Evolutionary conservation across 2,797 vertebrate genomes (phyloP).

Genomic region (Anomalospiza imberbis): DNA sequence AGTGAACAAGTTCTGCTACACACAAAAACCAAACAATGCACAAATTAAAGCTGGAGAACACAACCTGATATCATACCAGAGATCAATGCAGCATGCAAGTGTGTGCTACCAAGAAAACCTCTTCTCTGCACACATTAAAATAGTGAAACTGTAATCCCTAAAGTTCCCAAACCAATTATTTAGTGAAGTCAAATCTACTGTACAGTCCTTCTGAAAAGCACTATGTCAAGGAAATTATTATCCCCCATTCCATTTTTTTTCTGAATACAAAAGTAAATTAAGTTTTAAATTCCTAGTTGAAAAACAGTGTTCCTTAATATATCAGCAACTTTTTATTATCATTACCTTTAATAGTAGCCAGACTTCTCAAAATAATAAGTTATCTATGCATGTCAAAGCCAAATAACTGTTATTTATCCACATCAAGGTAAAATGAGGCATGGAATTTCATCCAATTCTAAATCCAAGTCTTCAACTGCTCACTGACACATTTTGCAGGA

Average conservation of each 20-base stretch:
- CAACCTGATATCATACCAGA: not conserved
- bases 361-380: not conserved
- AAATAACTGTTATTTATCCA: not conserved
- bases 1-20: not conserved
- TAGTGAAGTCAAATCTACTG: not conserved
- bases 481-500: not conserved
- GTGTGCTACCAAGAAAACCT: not conserved
- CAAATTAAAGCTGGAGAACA: not conserved
- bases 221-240: not conserved
- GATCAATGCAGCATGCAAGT: not conserved
- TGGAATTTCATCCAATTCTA: not conserved
- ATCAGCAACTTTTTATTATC: not conserved
- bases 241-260: not conserved
- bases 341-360: not conserved
- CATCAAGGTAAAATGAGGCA: not conserved
- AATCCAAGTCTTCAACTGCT: not conserved
- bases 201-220: not conserved
- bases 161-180: not conserved
- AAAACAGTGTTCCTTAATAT: not conserved
- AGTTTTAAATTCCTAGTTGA: not conserved
- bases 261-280: not conserved
- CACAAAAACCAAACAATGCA: not conserved
- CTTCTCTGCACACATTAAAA: not conserved
- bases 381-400: not conserved
- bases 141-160: not conserved